Evolutionary conservation across 2,797 vertebrate genomes (phyloP).

Genomic region (Muraenolepis orangiensis): DNA sequence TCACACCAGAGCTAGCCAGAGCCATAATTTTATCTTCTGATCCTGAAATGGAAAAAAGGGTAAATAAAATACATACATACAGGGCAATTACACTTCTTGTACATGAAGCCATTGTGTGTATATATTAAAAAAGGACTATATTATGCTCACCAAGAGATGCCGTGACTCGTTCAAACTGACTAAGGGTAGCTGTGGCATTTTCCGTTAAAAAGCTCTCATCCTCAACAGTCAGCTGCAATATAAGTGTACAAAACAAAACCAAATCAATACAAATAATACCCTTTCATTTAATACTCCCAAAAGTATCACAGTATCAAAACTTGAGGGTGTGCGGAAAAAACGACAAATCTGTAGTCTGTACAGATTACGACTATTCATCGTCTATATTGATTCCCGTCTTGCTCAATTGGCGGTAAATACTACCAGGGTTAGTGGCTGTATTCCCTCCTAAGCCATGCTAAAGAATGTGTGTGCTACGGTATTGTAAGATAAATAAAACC

Average conservation of each 20-base stretch:
- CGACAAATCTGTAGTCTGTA: no score
- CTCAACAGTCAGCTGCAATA: constrained; percentile 82
- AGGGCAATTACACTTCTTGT: background rate
- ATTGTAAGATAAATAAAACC: no score
- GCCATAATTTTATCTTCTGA: constrained; percentile 97
- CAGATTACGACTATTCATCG: background rate
- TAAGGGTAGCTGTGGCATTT: constrained; percentile 88
- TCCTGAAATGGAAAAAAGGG: constrained; percentile 68
- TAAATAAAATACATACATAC: background rate
- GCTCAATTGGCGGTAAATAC: background rate
- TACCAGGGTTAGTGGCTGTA: background rate
- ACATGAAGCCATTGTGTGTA: background rate
- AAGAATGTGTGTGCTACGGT: no score
- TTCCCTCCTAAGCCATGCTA: background rate
- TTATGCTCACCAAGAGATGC: constrained; percentile 80
- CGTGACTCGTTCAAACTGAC: constrained; percentile 94
- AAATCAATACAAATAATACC: background rate
- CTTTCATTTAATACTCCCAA: background rate
- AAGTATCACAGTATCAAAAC: no score
- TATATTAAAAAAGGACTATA: background rate
- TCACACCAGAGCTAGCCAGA: constrained; percentile 91
- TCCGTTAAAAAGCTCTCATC: constrained; percentile 87
- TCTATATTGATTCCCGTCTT: background rate
- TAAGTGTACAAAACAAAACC: constrained; percentile 8
- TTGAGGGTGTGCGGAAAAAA: no score